These are phyloP conservation scores for Denticeps clupeoides DNA, from an alignment of 2,797 vertebrate genomes.

Conservation along the genomic window DNA sequence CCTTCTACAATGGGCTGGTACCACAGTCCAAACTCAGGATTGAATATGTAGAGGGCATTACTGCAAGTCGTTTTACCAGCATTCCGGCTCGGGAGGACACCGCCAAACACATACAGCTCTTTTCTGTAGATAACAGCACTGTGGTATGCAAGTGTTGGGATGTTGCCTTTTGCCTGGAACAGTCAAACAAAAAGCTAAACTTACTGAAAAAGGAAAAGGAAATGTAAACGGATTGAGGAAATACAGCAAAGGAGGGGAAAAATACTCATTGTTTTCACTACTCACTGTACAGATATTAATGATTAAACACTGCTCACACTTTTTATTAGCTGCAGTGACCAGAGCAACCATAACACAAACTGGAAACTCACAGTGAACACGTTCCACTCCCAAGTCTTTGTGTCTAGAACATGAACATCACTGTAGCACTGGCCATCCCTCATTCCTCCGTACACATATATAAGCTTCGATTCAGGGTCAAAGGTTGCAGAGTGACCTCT, in stretches of 20 bases:
- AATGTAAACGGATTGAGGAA: too few species aligned
- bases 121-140: conserved; percentile 70
- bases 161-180: conserved; percentile 67
- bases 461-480: conserved; percentile 67
- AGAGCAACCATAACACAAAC: too few species aligned
- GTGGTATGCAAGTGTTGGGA: conserved; percentile 70
- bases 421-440: conserved; percentile 57
- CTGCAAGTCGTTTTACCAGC: conserved; percentile 58
- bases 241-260: too few species aligned
- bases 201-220: too few species aligned
- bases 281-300: too few species aligned
- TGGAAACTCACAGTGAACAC: conserved; percentile 65
- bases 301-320: too few species aligned
- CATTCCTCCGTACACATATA: conserved; percentile 76
- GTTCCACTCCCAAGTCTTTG: conserved; percentile 78
- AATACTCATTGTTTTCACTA: too few species aligned
- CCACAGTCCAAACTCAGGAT: conserved; percentile 81
- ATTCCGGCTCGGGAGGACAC: conserved; percentile 49
- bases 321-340: too few species aligned
- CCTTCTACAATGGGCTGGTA: conserved; percentile 84
- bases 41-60: conserved; percentile 78
- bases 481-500: conserved; percentile 74
- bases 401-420: conserved; percentile 68
- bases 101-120: conserved; percentile 83
- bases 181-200: too few species aligned